These are phyloP conservation scores for Alviniconcha strummeri DNA, from an alignment of 2,888 invertebrate species.

Conservation along the genomic window DNA sequence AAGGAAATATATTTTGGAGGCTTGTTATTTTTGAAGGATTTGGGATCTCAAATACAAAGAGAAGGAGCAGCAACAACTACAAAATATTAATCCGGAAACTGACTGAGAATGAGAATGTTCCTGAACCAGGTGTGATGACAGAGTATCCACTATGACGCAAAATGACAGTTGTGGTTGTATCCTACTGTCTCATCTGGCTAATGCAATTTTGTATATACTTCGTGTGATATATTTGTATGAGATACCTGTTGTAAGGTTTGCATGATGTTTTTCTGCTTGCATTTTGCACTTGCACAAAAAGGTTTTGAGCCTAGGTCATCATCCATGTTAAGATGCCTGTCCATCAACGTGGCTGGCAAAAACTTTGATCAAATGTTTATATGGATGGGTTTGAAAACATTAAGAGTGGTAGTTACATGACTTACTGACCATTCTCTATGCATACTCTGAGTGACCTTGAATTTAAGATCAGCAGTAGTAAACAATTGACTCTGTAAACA, in stretches of 20 bases:
- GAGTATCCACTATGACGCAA: slow-evolving; percentile 22
- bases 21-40: slow-evolving; percentile 70
- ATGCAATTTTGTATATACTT: background rate
- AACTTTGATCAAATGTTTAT: background rate
- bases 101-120: no score
- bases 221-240: no score
- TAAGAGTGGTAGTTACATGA: background rate
- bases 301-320: no score
- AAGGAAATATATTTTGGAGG: background rate
- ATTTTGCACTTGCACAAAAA: background rate
- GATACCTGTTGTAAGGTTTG: no score
- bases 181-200: slow-evolving; percentile 42
- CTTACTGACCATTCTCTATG: background rate
- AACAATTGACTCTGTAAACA: no score
- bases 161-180: slow-evolving; percentile 38
- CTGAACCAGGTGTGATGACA: slow-evolving; percentile 36
- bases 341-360: no score
- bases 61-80: no score
- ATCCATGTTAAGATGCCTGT: no score
- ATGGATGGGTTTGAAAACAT: background rate
- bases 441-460: no score
- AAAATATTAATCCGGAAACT: no score
- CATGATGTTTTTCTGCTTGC: no score
- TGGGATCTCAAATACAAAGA: slow-evolving; percentile 77
- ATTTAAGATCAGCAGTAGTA: no score